Conservation (phyloP, 2,113 vertebrate species). For the Scatophagus argus region DNA sequence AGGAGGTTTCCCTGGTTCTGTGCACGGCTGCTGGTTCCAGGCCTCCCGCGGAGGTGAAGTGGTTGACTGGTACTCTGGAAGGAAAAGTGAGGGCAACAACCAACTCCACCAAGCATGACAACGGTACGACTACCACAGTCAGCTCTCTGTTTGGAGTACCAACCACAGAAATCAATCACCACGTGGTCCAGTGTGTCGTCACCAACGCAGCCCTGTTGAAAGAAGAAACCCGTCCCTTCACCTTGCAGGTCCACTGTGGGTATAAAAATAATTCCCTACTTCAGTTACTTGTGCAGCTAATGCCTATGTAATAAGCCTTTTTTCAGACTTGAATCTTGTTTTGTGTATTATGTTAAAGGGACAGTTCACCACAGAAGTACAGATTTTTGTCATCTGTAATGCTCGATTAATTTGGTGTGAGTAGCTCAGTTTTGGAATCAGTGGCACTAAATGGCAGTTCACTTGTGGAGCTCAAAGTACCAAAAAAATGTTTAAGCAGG, state of each 20-base stretch:
- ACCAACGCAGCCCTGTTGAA: not conserved
- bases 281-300: not conserved
- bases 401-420: no score
- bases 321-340: no score
- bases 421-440: no score
- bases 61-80: slow-evolving; percentile 32
- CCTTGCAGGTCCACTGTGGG: slow-evolving; percentile 69
- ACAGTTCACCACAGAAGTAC: no score
- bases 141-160: slow-evolving; percentile 58
- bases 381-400: no score
- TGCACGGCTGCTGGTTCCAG: slow-evolving; percentile 62
- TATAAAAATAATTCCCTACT: not conserved
- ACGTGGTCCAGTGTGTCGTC: slow-evolving; percentile 60
- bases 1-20: slow-evolving; percentile 40
- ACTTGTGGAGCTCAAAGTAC: no score
- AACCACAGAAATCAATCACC: slow-evolving; percentile 31
- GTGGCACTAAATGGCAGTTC: no score
- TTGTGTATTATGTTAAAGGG: no score
- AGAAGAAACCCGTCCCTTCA: slow-evolving; percentile 9
- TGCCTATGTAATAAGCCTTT: no score
- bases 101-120: not conserved
- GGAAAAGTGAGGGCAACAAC: not conserved
- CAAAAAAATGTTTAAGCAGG: no score
- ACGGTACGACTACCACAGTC: slow-evolving; percentile 55
- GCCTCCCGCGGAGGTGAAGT: slow-evolving; percentile 61